Conservation (phyloP, 2,113 vertebrate genomes). For the Catagonus wagneri region DNA sequence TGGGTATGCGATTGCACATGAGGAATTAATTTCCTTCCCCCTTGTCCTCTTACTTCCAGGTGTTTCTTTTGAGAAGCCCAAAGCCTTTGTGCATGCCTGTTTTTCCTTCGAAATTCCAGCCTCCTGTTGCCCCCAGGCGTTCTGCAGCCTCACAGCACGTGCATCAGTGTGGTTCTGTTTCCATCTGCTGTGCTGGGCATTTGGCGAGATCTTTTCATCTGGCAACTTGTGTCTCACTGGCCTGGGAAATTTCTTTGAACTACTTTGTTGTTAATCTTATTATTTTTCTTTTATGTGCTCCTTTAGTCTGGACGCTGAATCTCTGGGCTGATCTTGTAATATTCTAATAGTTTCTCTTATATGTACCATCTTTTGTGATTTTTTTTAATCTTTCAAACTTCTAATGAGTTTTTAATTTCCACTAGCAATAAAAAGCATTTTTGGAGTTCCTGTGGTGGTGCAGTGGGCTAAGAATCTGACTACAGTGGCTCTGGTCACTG, state of each 20-base stretch:
- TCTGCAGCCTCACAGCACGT: accelerated
- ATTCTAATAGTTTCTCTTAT: neutral
- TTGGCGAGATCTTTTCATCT: accelerated
- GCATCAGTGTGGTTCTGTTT: neutral
- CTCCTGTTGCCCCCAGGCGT: neutral
- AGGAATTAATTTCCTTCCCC: neutral
- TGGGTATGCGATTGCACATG: no score
- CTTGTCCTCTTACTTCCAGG: accelerated
- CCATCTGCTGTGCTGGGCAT: neutral
- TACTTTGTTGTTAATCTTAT: neutral
- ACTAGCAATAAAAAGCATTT: no score
- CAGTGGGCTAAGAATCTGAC: no score
- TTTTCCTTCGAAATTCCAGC: neutral
- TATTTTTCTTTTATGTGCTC: neutral
- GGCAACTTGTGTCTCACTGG: neutral
- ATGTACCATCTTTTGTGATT: neutral
- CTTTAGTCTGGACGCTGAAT: neutral
- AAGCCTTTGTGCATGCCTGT: no score
- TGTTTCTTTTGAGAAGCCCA: neutral
- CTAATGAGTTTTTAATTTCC: neutral
- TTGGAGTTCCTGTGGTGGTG: no score
- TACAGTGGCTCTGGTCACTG: no score
- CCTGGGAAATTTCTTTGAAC: neutral
- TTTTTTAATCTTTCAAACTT: neutral
- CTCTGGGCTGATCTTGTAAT: neutral